phyloP scores from a whole-genome alignment of 2,888 invertebrate genomes.

The Sepiola atlantica region DNA sequence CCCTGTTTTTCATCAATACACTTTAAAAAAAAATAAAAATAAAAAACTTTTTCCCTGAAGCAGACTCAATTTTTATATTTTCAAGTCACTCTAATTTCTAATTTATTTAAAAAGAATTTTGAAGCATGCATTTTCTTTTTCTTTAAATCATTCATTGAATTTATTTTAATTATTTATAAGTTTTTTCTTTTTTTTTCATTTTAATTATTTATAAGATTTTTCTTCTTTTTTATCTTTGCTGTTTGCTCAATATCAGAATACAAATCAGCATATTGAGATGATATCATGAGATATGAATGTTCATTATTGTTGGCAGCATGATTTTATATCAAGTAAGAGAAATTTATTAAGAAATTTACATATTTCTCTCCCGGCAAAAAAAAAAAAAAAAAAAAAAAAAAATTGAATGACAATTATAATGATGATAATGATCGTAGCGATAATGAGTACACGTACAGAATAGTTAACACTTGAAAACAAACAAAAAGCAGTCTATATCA shows the following conservation, averaged over 20 bases:
- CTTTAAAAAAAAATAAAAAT: not conserved
- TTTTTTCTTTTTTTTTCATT: not conserved
- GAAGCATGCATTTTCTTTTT: not conserved
- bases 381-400: not conserved
- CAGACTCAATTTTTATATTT: not conserved
- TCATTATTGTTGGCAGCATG: not conserved
- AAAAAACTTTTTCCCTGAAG: not conserved
- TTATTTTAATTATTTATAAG: not conserved
- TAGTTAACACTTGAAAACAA: no score
- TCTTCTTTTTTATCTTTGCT: not conserved
- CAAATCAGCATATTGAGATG: not conserved
- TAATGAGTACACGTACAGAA: no score
- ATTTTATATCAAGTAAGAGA: not conserved
- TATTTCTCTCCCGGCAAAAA: not conserved
- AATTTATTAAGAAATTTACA: not conserved
- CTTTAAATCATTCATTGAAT: not conserved
- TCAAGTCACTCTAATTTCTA: not conserved
- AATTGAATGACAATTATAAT: no score
- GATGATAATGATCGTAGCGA: no score
- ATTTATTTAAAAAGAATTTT: not conserved
- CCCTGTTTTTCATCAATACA: not conserved
- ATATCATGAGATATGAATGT: slow-evolving; percentile 20
- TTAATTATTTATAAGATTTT: not conserved
- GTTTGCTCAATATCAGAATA: not conserved
- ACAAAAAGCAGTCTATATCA: no score